These are phyloP conservation scores for Pangasius krempfi DNA, from an alignment of 2,797 vertebrate genomes.

Conservation along the genomic window DNA sequence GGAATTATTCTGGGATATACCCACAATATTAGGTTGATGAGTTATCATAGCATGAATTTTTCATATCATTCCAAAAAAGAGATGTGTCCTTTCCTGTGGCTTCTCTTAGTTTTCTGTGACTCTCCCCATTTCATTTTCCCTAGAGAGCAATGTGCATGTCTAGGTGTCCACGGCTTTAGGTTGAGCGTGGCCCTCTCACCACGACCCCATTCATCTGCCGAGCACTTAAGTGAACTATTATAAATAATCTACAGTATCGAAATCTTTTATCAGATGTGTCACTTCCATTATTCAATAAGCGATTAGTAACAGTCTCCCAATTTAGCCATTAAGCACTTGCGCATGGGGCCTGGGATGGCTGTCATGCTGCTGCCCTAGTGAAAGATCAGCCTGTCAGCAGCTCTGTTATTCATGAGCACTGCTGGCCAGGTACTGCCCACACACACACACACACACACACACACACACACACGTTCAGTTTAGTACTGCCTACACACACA, in stretches of 20 bases:
- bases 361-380: slow-evolving; percentile 68
- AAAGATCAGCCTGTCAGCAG: slow-evolving; percentile 76
- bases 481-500: not conserved
- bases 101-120: not conserved
- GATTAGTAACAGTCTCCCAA: slow-evolving; percentile 86
- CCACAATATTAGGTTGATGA: not conserved
- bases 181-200: slow-evolving; percentile 57
- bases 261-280: slow-evolving; percentile 94
- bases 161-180: slow-evolving; percentile 10
- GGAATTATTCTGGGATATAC: not conserved
- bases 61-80: not conserved
- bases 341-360: slow-evolving; percentile 62
- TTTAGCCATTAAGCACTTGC: slow-evolving; percentile 81
- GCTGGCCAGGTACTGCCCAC: slow-evolving; percentile 62
- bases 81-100: slow-evolving; percentile 21
- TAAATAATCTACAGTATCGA: slow-evolving; percentile 89
- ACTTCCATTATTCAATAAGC: slow-evolving; percentile 91
- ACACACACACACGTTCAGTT: slow-evolving; percentile 8
- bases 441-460: not conserved
- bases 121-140: not conserved
- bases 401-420: slow-evolving; percentile 72
- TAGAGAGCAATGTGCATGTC: not conserved
- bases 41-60: not conserved
- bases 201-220: slow-evolving; percentile 76
- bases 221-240: slow-evolving; percentile 86